phyloP scores from a whole-genome alignment of 2,113 vertebrate genomes.

The Ginglymostoma cirratum region DNA sequence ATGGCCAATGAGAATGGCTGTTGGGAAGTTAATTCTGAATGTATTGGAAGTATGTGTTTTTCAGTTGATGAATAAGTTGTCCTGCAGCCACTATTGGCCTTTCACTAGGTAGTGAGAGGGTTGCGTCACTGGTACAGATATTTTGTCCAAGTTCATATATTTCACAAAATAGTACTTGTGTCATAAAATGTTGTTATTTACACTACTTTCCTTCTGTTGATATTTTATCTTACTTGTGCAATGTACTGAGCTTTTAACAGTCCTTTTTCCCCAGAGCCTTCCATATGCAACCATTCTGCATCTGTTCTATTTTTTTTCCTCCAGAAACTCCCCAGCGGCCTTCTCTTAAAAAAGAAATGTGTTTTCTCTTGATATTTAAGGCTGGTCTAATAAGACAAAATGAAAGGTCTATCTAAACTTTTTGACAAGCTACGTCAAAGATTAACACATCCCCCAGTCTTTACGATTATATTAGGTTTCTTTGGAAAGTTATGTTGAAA shows the following conservation, averaged over 20 bases:
- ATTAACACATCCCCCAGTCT: not conserved
- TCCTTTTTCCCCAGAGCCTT: not conserved
- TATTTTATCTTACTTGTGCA: not conserved
- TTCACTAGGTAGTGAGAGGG: too few relatives aligned
- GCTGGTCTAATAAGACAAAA: not conserved
- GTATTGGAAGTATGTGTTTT: not conserved
- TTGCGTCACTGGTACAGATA: not conserved
- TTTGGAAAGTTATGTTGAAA: not conserved
- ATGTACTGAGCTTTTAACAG: not conserved
- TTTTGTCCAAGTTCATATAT: not conserved
- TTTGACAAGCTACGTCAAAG: not conserved
- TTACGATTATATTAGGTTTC: not conserved
- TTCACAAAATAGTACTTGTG: not conserved
- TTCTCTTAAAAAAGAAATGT: not conserved
- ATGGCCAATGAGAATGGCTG: not conserved
- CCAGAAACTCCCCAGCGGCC: not conserved
- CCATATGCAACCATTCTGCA: not conserved
- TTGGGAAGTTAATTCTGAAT: not conserved
- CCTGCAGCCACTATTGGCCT: not conserved
- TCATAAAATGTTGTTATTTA: not conserved
- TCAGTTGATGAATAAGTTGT: not conserved
- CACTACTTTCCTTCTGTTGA: not conserved
- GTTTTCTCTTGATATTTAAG: not conserved
- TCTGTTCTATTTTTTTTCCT: not conserved
- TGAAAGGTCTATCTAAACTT: not conserved